phyloP scores from a whole-genome alignment of 1,140 invertebrate species.

The Drosophila truncata region DNA sequence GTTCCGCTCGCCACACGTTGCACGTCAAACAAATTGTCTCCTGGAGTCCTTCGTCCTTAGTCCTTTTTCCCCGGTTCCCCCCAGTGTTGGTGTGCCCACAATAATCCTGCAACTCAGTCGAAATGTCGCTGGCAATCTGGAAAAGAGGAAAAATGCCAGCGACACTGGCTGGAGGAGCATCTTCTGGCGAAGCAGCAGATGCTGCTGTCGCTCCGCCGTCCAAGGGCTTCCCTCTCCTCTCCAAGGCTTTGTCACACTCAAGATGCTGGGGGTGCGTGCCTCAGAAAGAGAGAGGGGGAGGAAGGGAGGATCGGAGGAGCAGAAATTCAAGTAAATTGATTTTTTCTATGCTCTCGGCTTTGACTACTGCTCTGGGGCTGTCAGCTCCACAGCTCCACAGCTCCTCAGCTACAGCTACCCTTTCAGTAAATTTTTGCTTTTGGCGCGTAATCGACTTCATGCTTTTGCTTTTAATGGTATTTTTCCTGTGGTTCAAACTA shows the following conservation, averaged over 20 bases:
- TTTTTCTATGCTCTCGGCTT: conserved; percentile 64
- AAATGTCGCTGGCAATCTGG: conserved; percentile 77
- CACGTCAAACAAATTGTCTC: conserved; percentile 80
- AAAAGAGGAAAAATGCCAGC: conserved; percentile 75
- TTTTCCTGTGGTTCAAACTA: conserved; percentile 84
- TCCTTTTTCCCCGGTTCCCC: neutral
- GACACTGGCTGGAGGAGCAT: conserved; percentile 50
- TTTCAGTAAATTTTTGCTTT: conserved; percentile 73
- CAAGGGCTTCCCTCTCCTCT: conserved; percentile 21
- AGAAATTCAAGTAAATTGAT: conserved; percentile 84
- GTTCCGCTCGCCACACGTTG: conserved; percentile 78
- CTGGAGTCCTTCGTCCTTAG: conserved; percentile 12
- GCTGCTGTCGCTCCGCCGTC: conserved; percentile 68
- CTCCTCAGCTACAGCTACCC: conserved; percentile 28
- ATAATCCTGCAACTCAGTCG: conserved; percentile 81
- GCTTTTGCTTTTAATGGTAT: conserved; percentile 84
- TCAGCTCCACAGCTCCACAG: conserved; percentile 47
- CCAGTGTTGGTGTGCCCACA: conserved; percentile 39
- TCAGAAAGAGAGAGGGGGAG: neutral
- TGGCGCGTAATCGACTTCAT: conserved; percentile 83
- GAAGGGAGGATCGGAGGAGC: conserved; percentile 2
- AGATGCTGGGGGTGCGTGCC: conserved; percentile 57
- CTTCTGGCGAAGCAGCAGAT: conserved; percentile 56
- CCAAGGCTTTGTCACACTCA: conserved; percentile 75
- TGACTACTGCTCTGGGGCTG: conserved; percentile 63